Conservation (phyloP, 92 coral and sea anemone species). For the Montipora capitata region DNA sequence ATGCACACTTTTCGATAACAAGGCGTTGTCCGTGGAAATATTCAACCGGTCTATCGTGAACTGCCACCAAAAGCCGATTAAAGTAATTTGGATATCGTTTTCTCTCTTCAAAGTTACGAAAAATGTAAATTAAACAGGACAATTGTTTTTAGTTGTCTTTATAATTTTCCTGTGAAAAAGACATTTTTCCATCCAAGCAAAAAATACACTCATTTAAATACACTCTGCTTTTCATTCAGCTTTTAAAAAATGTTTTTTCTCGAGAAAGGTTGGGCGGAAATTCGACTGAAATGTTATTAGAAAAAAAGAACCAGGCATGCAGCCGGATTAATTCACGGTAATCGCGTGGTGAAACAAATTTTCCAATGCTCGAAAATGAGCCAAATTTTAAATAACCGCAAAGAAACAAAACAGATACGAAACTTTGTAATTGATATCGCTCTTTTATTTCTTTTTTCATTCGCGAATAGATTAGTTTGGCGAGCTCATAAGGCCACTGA, state of each 20-base stretch:
- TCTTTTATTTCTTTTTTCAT: background rate
- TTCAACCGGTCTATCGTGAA: too few species aligned
- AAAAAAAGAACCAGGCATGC: background rate
- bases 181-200: too few species aligned
- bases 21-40: too few species aligned
- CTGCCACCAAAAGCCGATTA: too few species aligned
- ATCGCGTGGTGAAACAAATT: background rate
- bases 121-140: too few species aligned
- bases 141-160: too few species aligned
- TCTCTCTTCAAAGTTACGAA: too few species aligned
- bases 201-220: too few species aligned
- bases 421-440: background rate
- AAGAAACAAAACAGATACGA: background rate
- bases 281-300: background rate
- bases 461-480: background rate
- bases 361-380: background rate
- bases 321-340: background rate
- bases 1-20: too few species aligned
- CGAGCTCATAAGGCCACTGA: too few species aligned
- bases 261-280: background rate
- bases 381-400: slow-evolving; percentile 21
- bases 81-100: too few species aligned
- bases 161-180: too few species aligned
- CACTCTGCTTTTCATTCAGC: background rate
- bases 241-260: background rate